phyloP scores from a whole-genome alignment of 2,797 vertebrate genomes.

The Scyliorhinus canicula region DNA sequence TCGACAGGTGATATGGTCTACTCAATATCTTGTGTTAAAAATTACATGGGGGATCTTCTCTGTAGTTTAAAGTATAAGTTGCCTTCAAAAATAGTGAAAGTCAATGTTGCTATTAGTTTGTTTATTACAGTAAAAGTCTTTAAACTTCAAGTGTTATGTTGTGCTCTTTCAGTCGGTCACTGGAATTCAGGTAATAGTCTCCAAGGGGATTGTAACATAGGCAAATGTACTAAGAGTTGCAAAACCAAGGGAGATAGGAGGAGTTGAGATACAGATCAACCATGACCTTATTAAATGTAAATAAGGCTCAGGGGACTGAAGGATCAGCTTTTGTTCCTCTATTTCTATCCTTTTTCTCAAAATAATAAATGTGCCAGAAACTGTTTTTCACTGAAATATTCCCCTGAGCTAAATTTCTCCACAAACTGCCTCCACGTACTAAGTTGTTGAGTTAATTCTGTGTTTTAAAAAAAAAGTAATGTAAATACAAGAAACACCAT shows the following conservation, averaged over 20 bases:
- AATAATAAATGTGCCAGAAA: neutral
- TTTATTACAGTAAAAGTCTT: too few species aligned
- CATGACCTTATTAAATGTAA: neutral
- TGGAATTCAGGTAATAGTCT: neutral
- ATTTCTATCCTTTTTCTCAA: neutral
- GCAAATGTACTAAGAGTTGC: neutral
- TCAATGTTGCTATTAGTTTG: too few species aligned
- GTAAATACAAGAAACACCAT: neutral
- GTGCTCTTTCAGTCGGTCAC: neutral
- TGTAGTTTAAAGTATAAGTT: too few species aligned
- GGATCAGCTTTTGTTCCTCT: neutral
- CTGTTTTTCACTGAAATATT: neutral
- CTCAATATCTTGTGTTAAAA: too few species aligned
- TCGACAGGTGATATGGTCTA: too few species aligned
- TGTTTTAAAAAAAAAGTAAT: neutral
- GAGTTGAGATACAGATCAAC: neutral
- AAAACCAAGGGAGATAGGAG: neutral
- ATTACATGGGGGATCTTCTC: too few species aligned
- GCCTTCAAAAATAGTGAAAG: too few species aligned
- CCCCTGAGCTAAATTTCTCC: neutral
- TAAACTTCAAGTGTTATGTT: neutral
- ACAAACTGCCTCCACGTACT: neutral
- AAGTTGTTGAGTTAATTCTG: neutral
- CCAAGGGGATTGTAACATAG: neutral
- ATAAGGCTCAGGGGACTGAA: neutral